phyloP scores from a whole-genome alignment of 2,888 invertebrate species.

The Heteromurus nitidus region DNA sequence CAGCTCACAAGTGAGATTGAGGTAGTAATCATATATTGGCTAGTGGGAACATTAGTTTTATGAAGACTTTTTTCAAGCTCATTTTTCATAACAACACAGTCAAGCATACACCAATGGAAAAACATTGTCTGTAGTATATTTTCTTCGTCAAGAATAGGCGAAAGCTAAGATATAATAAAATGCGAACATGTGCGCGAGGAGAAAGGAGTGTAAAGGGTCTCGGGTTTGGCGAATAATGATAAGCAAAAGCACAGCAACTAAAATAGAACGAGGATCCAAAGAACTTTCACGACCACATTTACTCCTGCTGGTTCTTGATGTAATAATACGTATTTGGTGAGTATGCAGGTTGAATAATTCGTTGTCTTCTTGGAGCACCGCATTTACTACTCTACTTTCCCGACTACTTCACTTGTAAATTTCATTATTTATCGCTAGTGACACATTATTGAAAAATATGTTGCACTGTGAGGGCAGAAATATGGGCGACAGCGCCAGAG shows the following conservation, averaged over 20 bases:
- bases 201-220: not conserved
- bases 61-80: slow-evolving; percentile 17
- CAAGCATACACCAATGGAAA: not conserved
- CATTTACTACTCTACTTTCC: not conserved
- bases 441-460: not conserved
- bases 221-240: slow-evolving; percentile 36
- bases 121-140: no score
- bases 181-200: slow-evolving; percentile 15
- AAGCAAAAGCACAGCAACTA: slow-evolving; percentile 11
- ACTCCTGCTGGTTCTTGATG: not conserved
- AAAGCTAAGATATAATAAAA: slow-evolving; percentile 20
- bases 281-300: slow-evolving; percentile 25
- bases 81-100: slow-evolving; percentile 49
- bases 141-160: slow-evolving; percentile 13
- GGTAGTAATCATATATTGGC: not conserved
- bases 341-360: slow-evolving; percentile 15
- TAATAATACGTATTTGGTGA: slow-evolving; percentile 20
- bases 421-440: not conserved
- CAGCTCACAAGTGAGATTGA: not conserved
- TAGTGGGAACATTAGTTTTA: not conserved
- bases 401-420: not conserved
- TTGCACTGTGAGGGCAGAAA: no score
- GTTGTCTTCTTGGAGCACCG: not conserved
- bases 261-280: slow-evolving; percentile 29
- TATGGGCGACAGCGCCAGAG: no score